Base-by-base conservation (phyloP, 2,888 invertebrate genomes). In the Rhyacophila evoluta region DNA sequence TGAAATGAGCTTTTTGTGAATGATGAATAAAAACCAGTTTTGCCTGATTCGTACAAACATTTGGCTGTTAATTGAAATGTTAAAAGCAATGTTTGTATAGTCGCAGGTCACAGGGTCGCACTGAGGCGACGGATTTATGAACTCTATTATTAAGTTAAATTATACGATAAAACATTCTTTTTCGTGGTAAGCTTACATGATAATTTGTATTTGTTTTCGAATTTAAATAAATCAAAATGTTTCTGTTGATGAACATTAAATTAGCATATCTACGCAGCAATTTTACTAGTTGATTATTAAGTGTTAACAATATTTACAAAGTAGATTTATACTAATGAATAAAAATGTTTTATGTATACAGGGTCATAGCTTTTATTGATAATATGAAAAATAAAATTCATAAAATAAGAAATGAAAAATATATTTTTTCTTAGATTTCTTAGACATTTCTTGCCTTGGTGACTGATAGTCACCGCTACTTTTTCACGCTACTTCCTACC, bases 61-160 rank as follows among this genome's bases (percentile, higher is more conserved):
- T 38, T 29, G 36, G 28, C 37, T 37, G 68, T 77, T 77, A 77
- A 77, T 77, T 77, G 77, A 77, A 72, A 67, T 73, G 77, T 77
- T 68, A 29, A 69, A 69, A 29, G 69, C 69, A 55, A 55, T 55
- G 55, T 55, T 55, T 55, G 55, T 55, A 55, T 55, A 55, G 55
- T 55, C 55, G 19, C 55, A 55, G 55, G 55, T 55, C 55, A 55
- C 55, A 55, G 55, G 55, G 55, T 55, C 55, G 55, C 19, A 55
- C 19, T 19, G 55, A 55, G 55, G 55, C 55, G 55, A 55, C 55
- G 55, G 55, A 55, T 55, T 55, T 55, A 55, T 55, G 55, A 55
- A 55, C 55, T 25, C 55, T 19, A 55, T 55, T 55, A 55, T 55
- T 55, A 55, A 12, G 55, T 71, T 19, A 76, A 25, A 25, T 72